Percentiles rank a stretch among this genome's conserved stretches.
These are phyloP conservation scores for Rhinoptilus africanus DNA, from an alignment of 2,113 vertebrate species.

Conservation along the genomic window DNA sequence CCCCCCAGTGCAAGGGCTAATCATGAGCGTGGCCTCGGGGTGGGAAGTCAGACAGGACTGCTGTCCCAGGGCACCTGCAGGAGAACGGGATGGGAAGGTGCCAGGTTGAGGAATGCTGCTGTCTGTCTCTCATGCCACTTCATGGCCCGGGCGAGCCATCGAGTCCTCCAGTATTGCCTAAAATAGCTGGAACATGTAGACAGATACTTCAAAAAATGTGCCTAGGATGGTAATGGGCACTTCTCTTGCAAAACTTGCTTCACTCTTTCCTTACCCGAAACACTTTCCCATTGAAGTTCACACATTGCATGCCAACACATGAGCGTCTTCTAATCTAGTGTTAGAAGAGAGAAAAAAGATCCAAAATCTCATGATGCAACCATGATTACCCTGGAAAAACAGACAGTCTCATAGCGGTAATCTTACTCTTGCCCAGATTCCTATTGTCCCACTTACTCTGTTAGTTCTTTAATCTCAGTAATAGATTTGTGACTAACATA, in stretches of 20 bases:
- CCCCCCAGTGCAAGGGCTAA: not conserved
- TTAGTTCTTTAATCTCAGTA: not conserved
- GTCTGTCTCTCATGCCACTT: not conserved
- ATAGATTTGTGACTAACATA: not conserved
- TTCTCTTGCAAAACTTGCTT: not conserved
- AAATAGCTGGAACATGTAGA: not conserved
- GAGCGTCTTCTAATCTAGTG: not conserved
- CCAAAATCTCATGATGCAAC: not conserved
- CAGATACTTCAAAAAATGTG: not conserved
- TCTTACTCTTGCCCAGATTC: not conserved
- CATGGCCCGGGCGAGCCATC: not conserved
- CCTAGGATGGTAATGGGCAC: not conserved
- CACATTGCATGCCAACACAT: not conserved
- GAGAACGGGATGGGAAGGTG: not conserved
- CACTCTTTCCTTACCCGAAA: not conserved
- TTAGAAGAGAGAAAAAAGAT: not conserved
- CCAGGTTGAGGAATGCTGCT: not conserved
- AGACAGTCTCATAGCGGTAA: not conserved
- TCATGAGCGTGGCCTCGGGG: fast-evolving
- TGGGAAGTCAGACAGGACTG: not conserved
- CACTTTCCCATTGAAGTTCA: not conserved
- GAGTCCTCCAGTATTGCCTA: not conserved
- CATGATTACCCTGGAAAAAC: not conserved
- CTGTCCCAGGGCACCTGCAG: not conserved
- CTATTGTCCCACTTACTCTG: not conserved